Evolutionary conservation across 2,888 invertebrate species (phyloP).

Genomic region (Macrosoma leucophasiata): DNA sequence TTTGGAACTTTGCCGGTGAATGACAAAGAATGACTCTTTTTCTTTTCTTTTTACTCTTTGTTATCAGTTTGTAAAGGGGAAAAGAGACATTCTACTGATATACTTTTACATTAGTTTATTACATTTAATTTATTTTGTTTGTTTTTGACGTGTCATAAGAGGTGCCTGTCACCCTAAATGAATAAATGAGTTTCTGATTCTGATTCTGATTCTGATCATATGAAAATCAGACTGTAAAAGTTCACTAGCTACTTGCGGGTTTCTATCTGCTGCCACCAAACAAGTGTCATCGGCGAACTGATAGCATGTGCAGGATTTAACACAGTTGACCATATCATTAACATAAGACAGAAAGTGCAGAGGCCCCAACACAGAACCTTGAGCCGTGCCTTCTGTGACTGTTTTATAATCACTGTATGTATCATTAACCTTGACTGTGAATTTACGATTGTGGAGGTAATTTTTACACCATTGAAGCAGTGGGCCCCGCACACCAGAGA

Average conservation of each 20-base stretch:
- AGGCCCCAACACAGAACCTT: conserved; percentile 19
- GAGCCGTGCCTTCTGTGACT: conserved; percentile 16
- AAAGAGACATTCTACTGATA: too few species aligned
- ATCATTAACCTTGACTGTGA: conserved; percentile 14
- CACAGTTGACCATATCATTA: conserved; percentile 16
- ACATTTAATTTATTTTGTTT: too few species aligned
- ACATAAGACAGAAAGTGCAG: conserved; percentile 20
- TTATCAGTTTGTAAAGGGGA: too few species aligned
- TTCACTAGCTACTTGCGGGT: too few species aligned
- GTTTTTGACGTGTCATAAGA: too few species aligned
- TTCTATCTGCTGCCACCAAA: conserved; percentile 2
- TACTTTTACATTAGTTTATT: too few species aligned
- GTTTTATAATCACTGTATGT: conserved; percentile 1
- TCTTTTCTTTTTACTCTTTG: too few species aligned
- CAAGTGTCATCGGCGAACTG: conserved; percentile 25
- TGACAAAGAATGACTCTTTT: too few species aligned
- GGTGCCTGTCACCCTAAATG: too few species aligned
- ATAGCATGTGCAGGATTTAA: conserved; percentile 11
- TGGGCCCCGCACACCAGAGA: conserved; percentile 18
- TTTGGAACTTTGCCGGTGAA: too few species aligned
- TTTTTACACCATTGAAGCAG: conserved; percentile 16
- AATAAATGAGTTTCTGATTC: too few species aligned
- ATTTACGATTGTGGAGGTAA: conserved; percentile 13
- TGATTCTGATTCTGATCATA: too few species aligned
- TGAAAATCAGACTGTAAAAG: conserved; percentile 15